Evolutionary conservation across 2,888 invertebrate genomes (phyloP), one percentile per base, ranked within the genome.

Genomic region (Cosmia pyralina): DNA sequence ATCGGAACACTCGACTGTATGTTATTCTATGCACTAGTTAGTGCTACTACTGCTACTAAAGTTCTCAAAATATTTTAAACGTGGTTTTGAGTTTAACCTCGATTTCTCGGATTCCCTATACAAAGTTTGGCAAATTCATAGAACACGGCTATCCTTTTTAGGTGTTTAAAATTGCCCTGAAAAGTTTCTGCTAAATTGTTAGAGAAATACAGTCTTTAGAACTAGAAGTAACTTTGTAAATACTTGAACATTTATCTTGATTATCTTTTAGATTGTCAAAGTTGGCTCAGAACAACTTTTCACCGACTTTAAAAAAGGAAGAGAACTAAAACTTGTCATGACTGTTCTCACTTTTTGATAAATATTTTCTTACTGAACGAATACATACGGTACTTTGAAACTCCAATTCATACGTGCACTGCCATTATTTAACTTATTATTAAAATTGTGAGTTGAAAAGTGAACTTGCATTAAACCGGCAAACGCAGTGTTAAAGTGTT

Each of bases 401-500:
- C n/a, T 41, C 8, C 8, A 15, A 10, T 15, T n/a, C 15, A 41
- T 60, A 48, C 5, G 19, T 52, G 28, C 8, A 63, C 28, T 19
- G 19, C 15, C 28, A 19, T 19, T n/a, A 55, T 34, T 34, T 55
- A n/a, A n/a, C n/a, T 64, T 34, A 34, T 53, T 34, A n/a, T 55
- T n/a, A 15, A 6, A 64, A 55, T 64, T 15, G 34, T 57, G 11
- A 64, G 34, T 64, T n/a, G n/a, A 28, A 64, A 34, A 58, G n/a
- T 58, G n/a, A 64, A 64, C 58, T 38, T 6, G 2, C n/a, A 11
- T 58, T n/a, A 38, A 17, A 10, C n/a, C 10, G 19, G 48, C 52
- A 58, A 17, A 34, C 53, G 62, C 62, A 19, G 38, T 17, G 64
- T 34, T 50, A 15, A 46, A 77, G 55, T 57, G 77, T 60, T 57